phyloP scores from a whole-genome alignment of 2,888 invertebrate species.

The Ichneumoninae sp. region DNA sequence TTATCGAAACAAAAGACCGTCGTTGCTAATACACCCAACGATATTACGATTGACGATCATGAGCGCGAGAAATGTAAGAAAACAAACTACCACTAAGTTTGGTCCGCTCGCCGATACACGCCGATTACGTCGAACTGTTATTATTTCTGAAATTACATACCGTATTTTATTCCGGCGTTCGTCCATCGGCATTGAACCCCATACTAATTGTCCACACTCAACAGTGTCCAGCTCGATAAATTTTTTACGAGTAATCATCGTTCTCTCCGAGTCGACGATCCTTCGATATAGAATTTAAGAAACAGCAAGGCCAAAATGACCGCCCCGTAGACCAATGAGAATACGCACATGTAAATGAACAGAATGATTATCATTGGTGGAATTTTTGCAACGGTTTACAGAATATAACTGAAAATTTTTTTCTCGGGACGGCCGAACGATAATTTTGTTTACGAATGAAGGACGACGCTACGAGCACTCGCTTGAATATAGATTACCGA shows the following conservation, averaged over 20 bases:
- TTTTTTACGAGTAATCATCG: constrained; percentile 25
- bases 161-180: neutral
- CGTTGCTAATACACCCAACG: constrained; percentile 68
- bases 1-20: constrained; percentile 71
- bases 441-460: constrained; percentile 5
- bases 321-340: constrained; percentile 54
- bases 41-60: constrained; percentile 52
- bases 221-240: neutral
- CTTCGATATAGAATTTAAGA: constrained; percentile 54
- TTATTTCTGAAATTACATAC: neutral
- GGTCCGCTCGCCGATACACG: neutral
- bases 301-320: constrained; percentile 49
- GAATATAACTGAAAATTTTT: constrained; percentile 22
- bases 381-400: neutral
- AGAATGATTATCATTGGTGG: constrained; percentile 55
- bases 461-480: neutral
- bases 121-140: neutral
- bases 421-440: neutral
- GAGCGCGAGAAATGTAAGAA: constrained; percentile 4
- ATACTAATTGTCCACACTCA: neutral
- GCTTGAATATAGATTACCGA: constrained; percentile 2
- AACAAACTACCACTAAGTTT: constrained; percentile 6
- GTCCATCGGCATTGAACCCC: neutral
- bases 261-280: neutral
- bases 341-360: constrained; percentile 51